Evolutionary conservation across 2,888 invertebrate species (phyloP), one percentile per base, ranked within the genome.

Genomic region (Drosophila stalkeri): DNA sequence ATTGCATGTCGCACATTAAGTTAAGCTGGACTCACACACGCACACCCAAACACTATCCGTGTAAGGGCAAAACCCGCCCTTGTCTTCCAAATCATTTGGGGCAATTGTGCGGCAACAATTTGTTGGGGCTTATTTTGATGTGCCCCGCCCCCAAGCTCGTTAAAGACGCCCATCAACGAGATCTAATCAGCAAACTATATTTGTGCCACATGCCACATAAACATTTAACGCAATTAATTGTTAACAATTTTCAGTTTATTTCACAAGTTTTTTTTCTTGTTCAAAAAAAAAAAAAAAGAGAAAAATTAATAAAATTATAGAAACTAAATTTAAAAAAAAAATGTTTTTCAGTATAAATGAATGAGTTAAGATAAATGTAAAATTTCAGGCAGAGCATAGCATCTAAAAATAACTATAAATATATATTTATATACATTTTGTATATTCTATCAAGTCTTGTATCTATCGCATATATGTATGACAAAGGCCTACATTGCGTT

Each of bases 101-200:
- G 98, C 99, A 67, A 98, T 98, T 82, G 99, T 99, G 90, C 94
- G 98, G 91, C 99, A 98, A 72, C 99, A 99, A 86, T 99, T 99
- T 98, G 98, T 98, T 93, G 97, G 97, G 61, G 97, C 97, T 88
- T 90, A 82, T 55, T 61, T 77, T 89, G 71, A 86, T 80, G 80
- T 47, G n/a, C 33, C 31, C n/a, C 43, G 9, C 54, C 55, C 27
- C 16, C 18, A 56, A 52, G 37, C 35, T 81, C 81, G 73, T 77
- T 67, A 81, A 81, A 77, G 9, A 61, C n/a, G 56, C 35, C 33
- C 46, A 33, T 46, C 20, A 16, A 12, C 52, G 8, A 23, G 14
- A 35, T 16, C 54, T 49, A 72, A 46, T 43, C 54, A n/a, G 35
- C 31, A 49, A 64, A 71, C 60, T 63, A 49, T 23, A 8, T n/a